phyloP scores from a whole-genome alignment of 1,140 invertebrate genomes.

The Brachionus asplanchnoidis region DNA sequence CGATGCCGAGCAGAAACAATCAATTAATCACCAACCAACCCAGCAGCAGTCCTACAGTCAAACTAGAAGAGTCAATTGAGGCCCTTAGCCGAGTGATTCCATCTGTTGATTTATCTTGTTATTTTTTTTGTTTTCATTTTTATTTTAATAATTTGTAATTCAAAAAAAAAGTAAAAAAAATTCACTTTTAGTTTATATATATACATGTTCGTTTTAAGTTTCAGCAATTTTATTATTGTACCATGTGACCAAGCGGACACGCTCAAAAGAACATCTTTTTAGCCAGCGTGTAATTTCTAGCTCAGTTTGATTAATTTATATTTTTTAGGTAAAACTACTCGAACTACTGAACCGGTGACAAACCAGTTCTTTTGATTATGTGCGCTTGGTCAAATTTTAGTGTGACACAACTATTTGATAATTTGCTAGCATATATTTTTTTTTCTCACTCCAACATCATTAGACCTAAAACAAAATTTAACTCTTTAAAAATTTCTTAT shows the following conservation, averaged over 20 bases:
- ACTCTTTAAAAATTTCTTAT: neutral
- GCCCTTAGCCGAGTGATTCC: neutral
- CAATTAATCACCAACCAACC: neutral
- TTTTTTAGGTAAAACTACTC: neutral
- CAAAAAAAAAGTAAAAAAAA: neutral
- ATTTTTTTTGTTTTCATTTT: neutral
- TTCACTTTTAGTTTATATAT: neutral
- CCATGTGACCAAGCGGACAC: neutral
- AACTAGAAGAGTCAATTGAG: conserved; percentile 1
- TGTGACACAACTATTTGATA: neutral
- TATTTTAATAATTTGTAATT: conserved; percentile 3
- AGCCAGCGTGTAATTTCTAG: neutral
- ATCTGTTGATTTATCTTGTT: neutral
- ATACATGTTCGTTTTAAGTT: neutral
- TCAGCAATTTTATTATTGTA: neutral
- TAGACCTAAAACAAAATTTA: neutral
- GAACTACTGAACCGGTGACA: neutral
- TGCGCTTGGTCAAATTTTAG: neutral
- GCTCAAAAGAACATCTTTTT: neutral
- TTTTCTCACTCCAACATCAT: neutral
- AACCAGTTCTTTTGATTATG: neutral
- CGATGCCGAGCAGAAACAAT: neutral
- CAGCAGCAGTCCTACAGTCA: neutral
- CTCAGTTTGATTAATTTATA: neutral
- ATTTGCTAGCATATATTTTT: neutral